Percentiles rank a stretch among this genome's conserved stretches.
phyloP scores from a whole-genome alignment of 2,797 vertebrate genomes.

The Rhyacichthys aspro region DNA sequence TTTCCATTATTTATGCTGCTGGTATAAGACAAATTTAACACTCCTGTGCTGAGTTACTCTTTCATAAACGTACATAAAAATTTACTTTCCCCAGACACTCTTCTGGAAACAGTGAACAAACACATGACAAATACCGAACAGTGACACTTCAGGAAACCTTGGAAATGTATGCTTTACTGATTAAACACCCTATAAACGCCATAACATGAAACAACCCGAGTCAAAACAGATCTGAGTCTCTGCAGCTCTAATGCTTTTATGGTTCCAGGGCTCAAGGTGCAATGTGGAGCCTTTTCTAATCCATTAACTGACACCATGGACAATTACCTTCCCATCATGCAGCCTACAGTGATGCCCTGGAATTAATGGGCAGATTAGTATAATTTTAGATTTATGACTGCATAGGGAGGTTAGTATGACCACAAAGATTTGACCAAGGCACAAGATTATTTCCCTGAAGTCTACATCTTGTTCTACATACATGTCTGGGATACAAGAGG shows the following conservation, averaged over 20 bases:
- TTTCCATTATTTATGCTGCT: too few species aligned
- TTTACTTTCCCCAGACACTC: too few species aligned
- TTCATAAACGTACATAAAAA: too few species aligned
- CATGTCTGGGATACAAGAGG: too few species aligned
- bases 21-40: too few species aligned
- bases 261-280: conserved; percentile 41
- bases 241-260: conserved; percentile 33
- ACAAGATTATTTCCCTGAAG: conserved; percentile 8
- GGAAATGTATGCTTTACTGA: neutral
- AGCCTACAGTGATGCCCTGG: conserved; percentile 17
- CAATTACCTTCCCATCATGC: conserved; percentile 56
- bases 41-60: too few species aligned
- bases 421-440: conserved; percentile 22
- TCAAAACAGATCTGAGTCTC: conserved; percentile 15
- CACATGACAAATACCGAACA: neutral
- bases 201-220: conserved; percentile 21
- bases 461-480: neutral
- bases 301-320: conserved; percentile 55
- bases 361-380: conserved; percentile 34
- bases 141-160: conserved; percentile 9
- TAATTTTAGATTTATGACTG: conserved; percentile 17
- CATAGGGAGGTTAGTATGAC: conserved; percentile 26
- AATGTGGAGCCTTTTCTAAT: conserved; percentile 41
- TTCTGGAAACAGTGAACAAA: neutral
- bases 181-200: neutral